These are phyloP conservation scores for Octonoba sinensis DNA, from an alignment of 2,888 invertebrate species.

Conservation along the genomic window DNA sequence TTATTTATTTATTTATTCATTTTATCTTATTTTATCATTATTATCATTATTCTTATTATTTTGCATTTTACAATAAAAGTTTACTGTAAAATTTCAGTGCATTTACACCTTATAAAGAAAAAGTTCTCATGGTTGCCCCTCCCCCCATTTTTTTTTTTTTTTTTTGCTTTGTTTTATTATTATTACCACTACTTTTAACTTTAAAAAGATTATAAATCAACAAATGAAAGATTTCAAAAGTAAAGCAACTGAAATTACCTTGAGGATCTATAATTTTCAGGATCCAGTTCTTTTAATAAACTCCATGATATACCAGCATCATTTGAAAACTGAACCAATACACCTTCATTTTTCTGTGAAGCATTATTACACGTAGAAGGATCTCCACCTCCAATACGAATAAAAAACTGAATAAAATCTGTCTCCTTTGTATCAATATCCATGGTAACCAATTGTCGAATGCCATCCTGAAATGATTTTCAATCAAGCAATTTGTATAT, in stretches of 20 bases:
- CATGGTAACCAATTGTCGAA: conserved; percentile 69
- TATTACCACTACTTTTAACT: no score
- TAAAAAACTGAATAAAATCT: conserved; percentile 71
- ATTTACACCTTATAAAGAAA: no score
- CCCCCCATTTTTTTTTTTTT: not conserved
- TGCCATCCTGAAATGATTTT: conserved; percentile 68
- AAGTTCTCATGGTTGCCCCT: not conserved
- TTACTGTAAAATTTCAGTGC: not conserved
- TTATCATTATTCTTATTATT: not conserved
- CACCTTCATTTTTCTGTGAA: conserved; percentile 69
- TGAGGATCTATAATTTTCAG: conserved; percentile 68
- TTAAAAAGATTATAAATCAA: no score
- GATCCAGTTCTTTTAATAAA: conserved; percentile 70
- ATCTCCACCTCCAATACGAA: conserved; percentile 69
- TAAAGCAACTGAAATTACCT: conserved; percentile 66
- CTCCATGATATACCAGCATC: conserved; percentile 71
- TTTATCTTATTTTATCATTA: no score
- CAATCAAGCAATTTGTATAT: not conserved
- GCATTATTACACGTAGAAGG: conserved; percentile 69
- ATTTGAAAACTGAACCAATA: conserved; percentile 71
- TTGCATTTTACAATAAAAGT: not conserved
- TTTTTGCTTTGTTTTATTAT: no score
- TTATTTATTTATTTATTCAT: no score
- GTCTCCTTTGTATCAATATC: conserved; percentile 69
- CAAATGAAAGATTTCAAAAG: not conserved